phyloP scores from a whole-genome alignment of 2,797 vertebrate genomes.

The Rhinoraja longicauda region DNA sequence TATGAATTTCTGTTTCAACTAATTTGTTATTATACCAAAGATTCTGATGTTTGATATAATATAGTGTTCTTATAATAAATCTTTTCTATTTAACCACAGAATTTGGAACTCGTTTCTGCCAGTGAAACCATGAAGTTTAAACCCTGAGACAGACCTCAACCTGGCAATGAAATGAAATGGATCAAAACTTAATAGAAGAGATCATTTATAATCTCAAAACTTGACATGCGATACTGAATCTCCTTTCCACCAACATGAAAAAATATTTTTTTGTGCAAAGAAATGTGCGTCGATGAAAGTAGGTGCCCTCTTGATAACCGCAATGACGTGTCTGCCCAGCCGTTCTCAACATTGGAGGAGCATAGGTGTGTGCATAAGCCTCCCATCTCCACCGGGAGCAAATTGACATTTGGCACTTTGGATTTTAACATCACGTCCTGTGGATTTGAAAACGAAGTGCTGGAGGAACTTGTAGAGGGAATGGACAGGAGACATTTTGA shows the following conservation, averaged over 20 bases:
- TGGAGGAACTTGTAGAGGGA: too few species aligned
- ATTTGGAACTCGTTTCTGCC: background rate
- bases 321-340: too few species aligned
- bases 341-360: too few species aligned
- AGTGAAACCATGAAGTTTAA: background rate
- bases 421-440: too few species aligned
- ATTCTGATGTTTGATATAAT: background rate
- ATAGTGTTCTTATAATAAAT: background rate
- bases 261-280: too few species aligned
- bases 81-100: background rate
- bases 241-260: background rate
- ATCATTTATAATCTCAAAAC: background rate
- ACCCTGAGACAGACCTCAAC: background rate
- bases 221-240: background rate
- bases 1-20: constrained; percentile 7
- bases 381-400: too few species aligned
- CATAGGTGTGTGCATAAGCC: too few species aligned
- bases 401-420: too few species aligned
- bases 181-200: background rate
- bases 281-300: too few species aligned
- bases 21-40: background rate
- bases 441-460: too few species aligned
- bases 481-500: too few species aligned
- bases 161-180: background rate
- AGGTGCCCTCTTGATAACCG: too few species aligned